Evolutionary conservation across 2,113 vertebrate genomes (phyloP).

Genomic region (Myrmecobius fasciatus): DNA sequence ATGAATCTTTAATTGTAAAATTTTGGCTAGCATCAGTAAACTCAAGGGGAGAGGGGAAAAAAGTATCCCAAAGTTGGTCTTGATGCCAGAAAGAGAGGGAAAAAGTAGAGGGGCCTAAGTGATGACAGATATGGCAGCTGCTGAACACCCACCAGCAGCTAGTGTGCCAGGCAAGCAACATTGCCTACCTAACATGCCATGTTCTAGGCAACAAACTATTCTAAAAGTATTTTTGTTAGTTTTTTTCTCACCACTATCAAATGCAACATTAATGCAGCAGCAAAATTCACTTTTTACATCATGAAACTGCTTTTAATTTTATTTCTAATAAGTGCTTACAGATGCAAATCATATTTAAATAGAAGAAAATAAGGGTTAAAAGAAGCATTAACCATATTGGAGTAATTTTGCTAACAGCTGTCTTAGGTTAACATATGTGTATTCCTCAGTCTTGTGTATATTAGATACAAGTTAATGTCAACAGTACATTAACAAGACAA

Average conservation of each 20-base stretch:
- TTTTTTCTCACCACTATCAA: conserved; percentile 37
- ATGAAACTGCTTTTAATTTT: conserved; percentile 70
- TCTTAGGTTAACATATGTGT: conserved; percentile 73
- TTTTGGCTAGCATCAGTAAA: not conserved
- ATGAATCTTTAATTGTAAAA: not conserved
- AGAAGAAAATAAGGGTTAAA: conserved; percentile 64
- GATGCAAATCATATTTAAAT: conserved; percentile 71
- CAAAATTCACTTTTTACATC: conserved; percentile 65
- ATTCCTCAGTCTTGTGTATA: conserved; percentile 69
- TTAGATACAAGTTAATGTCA: conserved; percentile 74
- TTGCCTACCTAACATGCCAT: not conserved
- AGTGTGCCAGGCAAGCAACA: not conserved
- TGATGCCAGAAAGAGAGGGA: conserved; percentile 10
- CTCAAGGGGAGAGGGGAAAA: not conserved
- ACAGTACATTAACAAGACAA: conserved; percentile 76
- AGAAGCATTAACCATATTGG: conserved; percentile 67
- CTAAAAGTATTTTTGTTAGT: conserved; percentile 26
- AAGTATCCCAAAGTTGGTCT: not conserved
- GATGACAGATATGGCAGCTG: not conserved
- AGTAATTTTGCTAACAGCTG: conserved; percentile 73
- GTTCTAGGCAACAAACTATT: not conserved
- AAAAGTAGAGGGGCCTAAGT: not conserved
- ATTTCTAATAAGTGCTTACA: conserved; percentile 70
- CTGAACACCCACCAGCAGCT: not conserved
- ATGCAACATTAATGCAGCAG: conserved; percentile 56